Base-by-base conservation (phyloP, 2,888 invertebrate genomes). In the Brachynemurus nebulosus region DNA sequence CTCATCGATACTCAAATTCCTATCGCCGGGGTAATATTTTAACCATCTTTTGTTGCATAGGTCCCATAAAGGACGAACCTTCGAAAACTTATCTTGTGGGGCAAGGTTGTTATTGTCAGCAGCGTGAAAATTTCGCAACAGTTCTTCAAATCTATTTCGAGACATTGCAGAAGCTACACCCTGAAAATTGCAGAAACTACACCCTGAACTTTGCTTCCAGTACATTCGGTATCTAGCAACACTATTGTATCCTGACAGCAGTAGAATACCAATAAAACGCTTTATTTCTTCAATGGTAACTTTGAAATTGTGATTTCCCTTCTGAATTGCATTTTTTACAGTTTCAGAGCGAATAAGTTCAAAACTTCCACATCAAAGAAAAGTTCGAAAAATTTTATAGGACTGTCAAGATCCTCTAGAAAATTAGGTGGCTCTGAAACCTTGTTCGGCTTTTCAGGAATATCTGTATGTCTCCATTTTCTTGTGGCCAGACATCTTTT, bases 251-350 rank as follows among this genome's bases (percentile, higher is more conserved):
- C 37, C 37, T 8, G 7, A 8, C 6, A 37, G 6, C 14, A 34
- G 12, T n/a, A 34, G 12, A 7, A 34, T 14, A 7, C 34, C 34
- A 6, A 34, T 12, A 12, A 34, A 34, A 14, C 34, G 12, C n/a
- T 34, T 34, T 12, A 34, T 17, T 34, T 34, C 33, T 42, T 18
- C 42, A 11, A 21, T n/a, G n/a, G n/a, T n/a, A n/a, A n/a, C n/a
- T n/a, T n/a, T n/a, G n/a, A n/a, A n/a, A n/a, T n/a, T n/a, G n/a
- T n/a, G n/a, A n/a, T n/a, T n/a, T n/a, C n/a, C n/a, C n/a, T n/a
- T n/a, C n/a, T n/a, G n/a, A n/a, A n/a, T n/a, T n/a, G n/a, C n/a
- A n/a, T n/a, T n/a, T n/a, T n/a, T n/a, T n/a, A n/a, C n/a, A n/a
- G n/a, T n/a, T n/a, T n/a, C n/a, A n/a, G n/a, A n/a, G n/a, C n/a